Evolutionary conservation across 2,113 vertebrate species (phyloP).

Genomic region (Connochaetes taurinus): DNA sequence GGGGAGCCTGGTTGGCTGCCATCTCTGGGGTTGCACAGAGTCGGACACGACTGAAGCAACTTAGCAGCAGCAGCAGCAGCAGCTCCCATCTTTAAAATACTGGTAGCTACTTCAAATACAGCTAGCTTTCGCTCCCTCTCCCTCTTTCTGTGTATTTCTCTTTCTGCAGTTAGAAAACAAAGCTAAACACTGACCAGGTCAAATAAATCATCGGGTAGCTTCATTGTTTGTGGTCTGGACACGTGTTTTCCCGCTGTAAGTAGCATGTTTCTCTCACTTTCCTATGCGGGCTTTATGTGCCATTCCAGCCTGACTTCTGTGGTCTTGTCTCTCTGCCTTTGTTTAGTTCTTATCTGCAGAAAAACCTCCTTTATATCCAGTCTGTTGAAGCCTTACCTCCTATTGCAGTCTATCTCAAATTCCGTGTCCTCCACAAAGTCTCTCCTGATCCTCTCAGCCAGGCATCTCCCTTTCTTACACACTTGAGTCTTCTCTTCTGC

Average conservation of each 20-base stretch:
- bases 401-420: background rate
- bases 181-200: background rate
- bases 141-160: background rate
- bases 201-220: background rate
- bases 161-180: background rate
- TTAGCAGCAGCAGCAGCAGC: no score
- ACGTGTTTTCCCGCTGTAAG: no score
- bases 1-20: no score
- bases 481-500: background rate
- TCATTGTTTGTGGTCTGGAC: background rate
- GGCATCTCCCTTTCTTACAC: background rate
- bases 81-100: background rate
- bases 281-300: background rate
- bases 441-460: background rate
- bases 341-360: background rate
- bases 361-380: background rate
- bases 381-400: background rate
- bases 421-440: background rate
- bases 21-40: no score
- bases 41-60: no score
- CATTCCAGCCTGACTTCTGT: background rate
- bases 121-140: no score
- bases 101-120: background rate
- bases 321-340: background rate
- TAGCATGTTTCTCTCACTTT: background rate